phyloP scores from a whole-genome alignment of 2,113 vertebrate species.

The Tragelaphus strepsiceros region DNA sequence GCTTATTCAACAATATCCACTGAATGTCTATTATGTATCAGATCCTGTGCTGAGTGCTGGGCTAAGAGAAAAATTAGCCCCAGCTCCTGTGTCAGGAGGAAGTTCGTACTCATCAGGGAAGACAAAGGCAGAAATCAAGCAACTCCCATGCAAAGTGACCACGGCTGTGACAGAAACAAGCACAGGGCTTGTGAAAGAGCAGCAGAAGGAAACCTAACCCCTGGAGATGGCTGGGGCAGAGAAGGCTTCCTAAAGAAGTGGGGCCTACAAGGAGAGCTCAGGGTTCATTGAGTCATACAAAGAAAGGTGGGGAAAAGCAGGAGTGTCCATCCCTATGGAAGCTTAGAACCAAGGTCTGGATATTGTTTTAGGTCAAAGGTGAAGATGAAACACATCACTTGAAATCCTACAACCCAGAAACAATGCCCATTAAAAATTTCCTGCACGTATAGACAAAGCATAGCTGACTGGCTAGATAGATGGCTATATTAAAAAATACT shows the following conservation, averaged over 20 bases:
- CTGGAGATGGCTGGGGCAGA: background rate
- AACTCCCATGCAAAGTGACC: background rate
- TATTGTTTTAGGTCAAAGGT: background rate
- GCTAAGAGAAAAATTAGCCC: background rate
- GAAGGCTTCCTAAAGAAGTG: background rate
- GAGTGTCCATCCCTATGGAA: background rate
- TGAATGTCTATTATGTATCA: background rate
- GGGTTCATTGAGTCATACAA: rapidly evolving
- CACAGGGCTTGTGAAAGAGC: too few relatives aligned
- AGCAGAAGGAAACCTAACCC: background rate
- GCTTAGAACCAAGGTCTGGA: background rate
- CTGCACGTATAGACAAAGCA: background rate
- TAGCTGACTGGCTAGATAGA: background rate
- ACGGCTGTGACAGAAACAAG: background rate
- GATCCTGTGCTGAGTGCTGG: background rate
- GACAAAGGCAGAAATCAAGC: background rate
- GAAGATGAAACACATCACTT: background rate
- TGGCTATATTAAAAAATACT: background rate
- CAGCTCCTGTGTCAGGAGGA: background rate
- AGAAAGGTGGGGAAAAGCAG: background rate
- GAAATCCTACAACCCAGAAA: background rate
- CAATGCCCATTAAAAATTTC: background rate
- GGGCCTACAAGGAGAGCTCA: background rate
- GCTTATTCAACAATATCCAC: background rate
- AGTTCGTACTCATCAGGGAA: background rate